phyloP scores from a whole-genome alignment of 2,888 invertebrate species.

The Iselma pallidipennis region DNA sequence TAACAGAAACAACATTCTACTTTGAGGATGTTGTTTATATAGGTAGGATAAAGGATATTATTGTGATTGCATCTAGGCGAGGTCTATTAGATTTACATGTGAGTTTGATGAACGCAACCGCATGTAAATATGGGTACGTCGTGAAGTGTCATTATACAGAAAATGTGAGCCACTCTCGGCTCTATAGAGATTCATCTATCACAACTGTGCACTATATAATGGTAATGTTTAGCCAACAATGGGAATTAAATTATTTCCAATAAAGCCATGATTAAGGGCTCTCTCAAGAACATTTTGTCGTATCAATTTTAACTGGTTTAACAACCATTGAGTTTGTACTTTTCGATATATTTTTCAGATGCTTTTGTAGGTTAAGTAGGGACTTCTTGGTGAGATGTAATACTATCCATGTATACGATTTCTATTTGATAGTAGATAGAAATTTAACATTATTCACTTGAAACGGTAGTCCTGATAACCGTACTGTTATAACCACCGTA shows the following conservation, averaged over 20 bases:
- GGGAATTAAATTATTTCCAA: slow-evolving; percentile 42
- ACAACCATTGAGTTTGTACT: not conserved
- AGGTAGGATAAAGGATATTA: slow-evolving; percentile 12
- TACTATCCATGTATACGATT: too few species aligned
- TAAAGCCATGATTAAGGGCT: slow-evolving; percentile 28
- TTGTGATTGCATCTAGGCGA: slow-evolving; percentile 14
- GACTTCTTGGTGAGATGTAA: too few species aligned
- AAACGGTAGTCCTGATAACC: too few species aligned
- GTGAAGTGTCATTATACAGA: slow-evolving; percentile 26
- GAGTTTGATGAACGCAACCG: slow-evolving; percentile 7
- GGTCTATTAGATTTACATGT: slow-evolving; percentile 12
- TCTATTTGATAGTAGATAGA: too few species aligned
- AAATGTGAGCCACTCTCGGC: slow-evolving; percentile 27
- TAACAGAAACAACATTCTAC: not conserved
- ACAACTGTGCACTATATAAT: slow-evolving; percentile 38
- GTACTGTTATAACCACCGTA: too few species aligned
- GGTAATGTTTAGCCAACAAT: slow-evolving; percentile 43
- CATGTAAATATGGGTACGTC: slow-evolving; percentile 25
- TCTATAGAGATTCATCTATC: slow-evolving; percentile 44
- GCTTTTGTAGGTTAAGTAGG: not conserved
- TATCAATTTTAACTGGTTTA: not conserved
- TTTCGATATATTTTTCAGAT: not conserved
- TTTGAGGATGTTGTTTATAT: slow-evolving; percentile 12
- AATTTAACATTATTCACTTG: too few species aligned
- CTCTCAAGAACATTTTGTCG: not conserved